Conservation (phyloP, 2,888 invertebrate genomes). For the Conistra vaccinii region DNA sequence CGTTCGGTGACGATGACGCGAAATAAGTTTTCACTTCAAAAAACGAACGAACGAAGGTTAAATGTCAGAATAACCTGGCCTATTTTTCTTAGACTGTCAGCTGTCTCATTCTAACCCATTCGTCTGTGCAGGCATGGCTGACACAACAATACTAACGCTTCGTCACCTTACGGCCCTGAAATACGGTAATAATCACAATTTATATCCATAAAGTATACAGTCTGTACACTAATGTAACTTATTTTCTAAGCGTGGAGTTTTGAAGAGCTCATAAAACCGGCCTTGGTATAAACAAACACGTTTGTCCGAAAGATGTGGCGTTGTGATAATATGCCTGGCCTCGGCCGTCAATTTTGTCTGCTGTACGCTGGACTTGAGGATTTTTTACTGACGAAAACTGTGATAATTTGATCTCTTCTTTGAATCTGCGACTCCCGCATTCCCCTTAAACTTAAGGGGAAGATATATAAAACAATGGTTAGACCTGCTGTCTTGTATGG, state of each 20-base stretch:
- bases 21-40: too few species aligned
- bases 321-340: constrained; percentile 43
- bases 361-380: constrained; percentile 9
- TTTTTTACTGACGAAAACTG: not conserved
- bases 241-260: constrained; percentile 20
- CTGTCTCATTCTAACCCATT: constrained; percentile 12
- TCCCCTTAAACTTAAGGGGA: too few species aligned
- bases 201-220: not conserved
- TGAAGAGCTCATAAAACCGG: constrained; percentile 22
- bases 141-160: constrained; percentile 38
- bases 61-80: too few species aligned
- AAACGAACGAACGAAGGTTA: too few species aligned
- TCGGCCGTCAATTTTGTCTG: constrained; percentile 30
- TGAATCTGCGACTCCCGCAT: too few species aligned
- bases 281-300: constrained; percentile 49
- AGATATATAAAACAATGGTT: too few species aligned
- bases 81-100: constrained; percentile 2
- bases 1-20: too few species aligned
- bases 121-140: not conserved
- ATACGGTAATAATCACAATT: constrained; percentile 30
- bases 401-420: too few species aligned
- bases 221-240: not conserved
- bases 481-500: too few species aligned
- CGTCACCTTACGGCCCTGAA: constrained; percentile 49
- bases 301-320: constrained; percentile 40